Evolutionary conservation across 2,113 vertebrate genomes (phyloP), one percentile per base, ranked within the genome.

Genomic region (Uria aalge): DNA sequence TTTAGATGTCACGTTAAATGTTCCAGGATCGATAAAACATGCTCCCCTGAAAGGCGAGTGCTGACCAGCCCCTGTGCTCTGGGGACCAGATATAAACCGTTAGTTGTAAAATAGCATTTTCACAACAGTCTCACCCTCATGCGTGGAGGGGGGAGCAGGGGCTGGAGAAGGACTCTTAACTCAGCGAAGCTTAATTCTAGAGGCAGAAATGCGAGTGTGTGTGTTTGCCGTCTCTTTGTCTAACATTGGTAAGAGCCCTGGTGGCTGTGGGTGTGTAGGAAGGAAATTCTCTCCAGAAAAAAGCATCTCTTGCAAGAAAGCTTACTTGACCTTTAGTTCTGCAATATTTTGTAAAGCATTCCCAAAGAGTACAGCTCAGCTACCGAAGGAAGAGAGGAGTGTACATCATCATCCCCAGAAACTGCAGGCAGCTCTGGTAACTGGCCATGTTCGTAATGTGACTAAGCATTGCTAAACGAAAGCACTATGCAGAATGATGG

Each of bases 261-360:
- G 40, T 56, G 43, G 56, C 64, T 92, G 60, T 56, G 92, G 75
- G 19, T 75, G 48, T 53, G 69, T 89, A 62, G 88, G 88, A 93
- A 89, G 73, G 68, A 92, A 94, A 72, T 86, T 82, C 47, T 92
- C 19, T 78, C 60, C 52, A 93, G 69, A 94, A 95, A 86, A 68
- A 40, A 88, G 48, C 50, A 52, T 41, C 64, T 47, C 34, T 75
- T 71, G 13, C 34, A 75, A 81, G 83, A 92, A 78, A 94, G 66
- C 40, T 86, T 67, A 45, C 64, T 89, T 89, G 94, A 91, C 86
- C 83, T 94, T 91, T 94, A 89, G 36, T 94, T 91, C 75, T 96
- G 57, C 84, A 90, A 84, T 66, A n/a, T 89, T 95, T 94, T 64
- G 12, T 89, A n/a, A 60, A 76, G 45, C 24, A 45, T 78, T 96